Conservation (phyloP, 2,797 vertebrate species). For the Dendrocincla fuliginosa region DNA sequence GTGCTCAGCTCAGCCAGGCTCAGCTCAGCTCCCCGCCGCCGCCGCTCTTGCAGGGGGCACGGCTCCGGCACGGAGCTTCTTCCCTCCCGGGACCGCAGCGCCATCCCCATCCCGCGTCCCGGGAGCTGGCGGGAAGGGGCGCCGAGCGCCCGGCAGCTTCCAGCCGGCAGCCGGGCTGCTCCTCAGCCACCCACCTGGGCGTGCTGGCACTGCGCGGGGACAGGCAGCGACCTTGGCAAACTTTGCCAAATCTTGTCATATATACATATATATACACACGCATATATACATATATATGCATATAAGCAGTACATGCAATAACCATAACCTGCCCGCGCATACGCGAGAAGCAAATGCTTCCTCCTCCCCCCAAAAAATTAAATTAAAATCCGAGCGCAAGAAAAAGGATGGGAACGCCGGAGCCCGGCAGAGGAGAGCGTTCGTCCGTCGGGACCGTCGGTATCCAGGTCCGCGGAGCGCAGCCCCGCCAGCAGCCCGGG, state of each 20-base stretch:
- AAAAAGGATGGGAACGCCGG: neutral
- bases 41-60: neutral
- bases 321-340: neutral
- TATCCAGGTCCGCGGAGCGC: slow-evolving; percentile 1
- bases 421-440: neutral
- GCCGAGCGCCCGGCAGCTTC: neutral
- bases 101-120: neutral
- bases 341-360: neutral
- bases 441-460: neutral
- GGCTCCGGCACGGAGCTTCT: neutral
- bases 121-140: neutral
- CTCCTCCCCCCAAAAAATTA: neutral
- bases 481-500: neutral
- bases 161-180: neutral
- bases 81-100: neutral
- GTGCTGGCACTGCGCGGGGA: neutral
- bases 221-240: neutral
- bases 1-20: neutral
- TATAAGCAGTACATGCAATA: neutral
- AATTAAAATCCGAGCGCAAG: neutral
- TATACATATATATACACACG: neutral
- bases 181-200: neutral
- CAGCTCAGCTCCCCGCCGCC: neutral
- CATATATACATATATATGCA: neutral
- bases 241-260: neutral